Base-by-base conservation (phyloP, 2,797 vertebrate species). In the Sternarchorhynchus goeldii region DNA sequence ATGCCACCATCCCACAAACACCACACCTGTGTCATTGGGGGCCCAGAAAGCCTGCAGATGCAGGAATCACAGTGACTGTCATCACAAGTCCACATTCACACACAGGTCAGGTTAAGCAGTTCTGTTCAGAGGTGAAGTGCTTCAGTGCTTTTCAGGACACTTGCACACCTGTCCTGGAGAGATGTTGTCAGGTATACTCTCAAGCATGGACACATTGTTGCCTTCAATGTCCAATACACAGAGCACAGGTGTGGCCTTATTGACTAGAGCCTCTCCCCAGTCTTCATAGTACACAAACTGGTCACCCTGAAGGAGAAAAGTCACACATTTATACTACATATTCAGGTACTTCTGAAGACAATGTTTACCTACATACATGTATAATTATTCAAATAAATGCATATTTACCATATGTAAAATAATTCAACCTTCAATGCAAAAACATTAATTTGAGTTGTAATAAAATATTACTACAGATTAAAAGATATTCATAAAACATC, bases 1-100 rank as follows among this genome's bases (percentile, higher is more conserved):
- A 0, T 97, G 95, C 89, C 90, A 93, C 96, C 96, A 98, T 73
- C 96, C 96, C 2, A 94, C 92, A 2, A 99, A 99, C 81, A 99
- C 92, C 83, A 98, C 94, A 0, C 96, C 95, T 0, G 94, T 94
- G 81, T 94, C 95, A 60, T 88, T 92, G 0, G 94, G 96, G 45
- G 95, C 93, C 96, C 96, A 98, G 87, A 98, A 96, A 8, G 95
- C 96, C 96, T 98, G 82, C n/a, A 81, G 32, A 80, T 8, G 81
- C 7, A 70, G 4, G 12, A 0, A 63, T 74, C 32, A 62, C 10
- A 29, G 2, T 3, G 29, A 20, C 21, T 32, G 14, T 67, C 25
- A 50, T 16, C 4, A 25, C 16, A 21, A 17, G 20, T 34, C 55
- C 69, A 29, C 29, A 63, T 3, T 17, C 16, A 58, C 4, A 60